Evolutionary conservation across 2,888 invertebrate genomes (phyloP).

Genomic region (Synergus umbraculus): DNA sequence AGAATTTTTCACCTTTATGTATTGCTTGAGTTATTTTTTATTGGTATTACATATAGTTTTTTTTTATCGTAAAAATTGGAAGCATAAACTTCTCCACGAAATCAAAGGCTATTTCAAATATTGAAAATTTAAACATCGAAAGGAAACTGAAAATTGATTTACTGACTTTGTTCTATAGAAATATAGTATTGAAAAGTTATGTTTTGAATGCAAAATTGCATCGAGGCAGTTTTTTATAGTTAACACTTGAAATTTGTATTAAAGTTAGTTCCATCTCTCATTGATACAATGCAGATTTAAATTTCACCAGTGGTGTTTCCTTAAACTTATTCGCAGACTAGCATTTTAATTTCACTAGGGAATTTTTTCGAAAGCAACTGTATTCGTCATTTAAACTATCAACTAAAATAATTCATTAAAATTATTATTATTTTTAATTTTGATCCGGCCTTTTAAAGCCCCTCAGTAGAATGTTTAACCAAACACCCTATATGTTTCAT

Average conservation of each 20-base stretch:
- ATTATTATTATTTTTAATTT: background rate
- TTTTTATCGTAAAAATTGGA: conserved; percentile 24
- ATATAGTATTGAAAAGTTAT: background rate
- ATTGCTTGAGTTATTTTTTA: conserved; percentile 20
- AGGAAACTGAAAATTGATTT: background rate
- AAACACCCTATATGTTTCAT: background rate
- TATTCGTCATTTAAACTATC: background rate
- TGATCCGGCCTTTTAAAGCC: background rate
- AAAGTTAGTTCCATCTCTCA: background rate
- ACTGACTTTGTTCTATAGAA: conserved; percentile 4
- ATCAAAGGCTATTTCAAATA: background rate
- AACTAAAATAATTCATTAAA: background rate
- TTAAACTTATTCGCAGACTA: conserved; percentile 20
- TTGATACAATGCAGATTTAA: conserved; percentile 22
- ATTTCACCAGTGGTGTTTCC: conserved; percentile 24
- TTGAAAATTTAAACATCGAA: background rate
- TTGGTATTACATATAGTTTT: background rate
- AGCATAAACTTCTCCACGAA: background rate
- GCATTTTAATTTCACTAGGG: conserved; percentile 10
- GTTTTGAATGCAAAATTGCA: conserved; percentile 15
- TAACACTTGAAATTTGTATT: background rate
- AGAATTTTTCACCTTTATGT: conserved; percentile 18
- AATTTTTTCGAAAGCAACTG: background rate
- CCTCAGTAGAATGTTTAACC: background rate
- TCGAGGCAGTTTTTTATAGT: conserved; percentile 26